These are phyloP conservation scores for Agrotis segetum DNA, from an alignment of 2,888 invertebrate species.

Conservation along the genomic window DNA sequence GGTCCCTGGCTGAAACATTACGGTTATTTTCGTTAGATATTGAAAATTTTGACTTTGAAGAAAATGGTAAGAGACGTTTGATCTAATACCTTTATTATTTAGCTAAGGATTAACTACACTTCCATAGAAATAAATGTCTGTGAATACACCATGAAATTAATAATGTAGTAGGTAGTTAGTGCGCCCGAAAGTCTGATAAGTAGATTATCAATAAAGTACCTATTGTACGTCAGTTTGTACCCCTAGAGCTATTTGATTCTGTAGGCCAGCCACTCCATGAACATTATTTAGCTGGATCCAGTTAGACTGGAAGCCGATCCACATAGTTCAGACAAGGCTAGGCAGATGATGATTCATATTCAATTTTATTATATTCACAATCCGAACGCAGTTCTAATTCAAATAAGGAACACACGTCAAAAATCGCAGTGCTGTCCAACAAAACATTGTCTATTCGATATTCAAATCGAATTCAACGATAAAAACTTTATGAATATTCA, in stretches of 20 bases:
- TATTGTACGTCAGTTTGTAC: too few relatives aligned
- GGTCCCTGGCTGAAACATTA: background rate
- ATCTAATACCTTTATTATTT: background rate
- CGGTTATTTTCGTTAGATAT: background rate
- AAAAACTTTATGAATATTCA: conserved; percentile 71
- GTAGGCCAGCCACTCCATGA: too few relatives aligned
- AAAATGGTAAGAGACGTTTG: background rate
- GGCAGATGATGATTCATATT: too few relatives aligned
- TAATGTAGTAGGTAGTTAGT: too few relatives aligned
- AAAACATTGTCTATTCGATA: conserved; percentile 52
- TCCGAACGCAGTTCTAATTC: conserved; percentile 14
- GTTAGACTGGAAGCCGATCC: too few relatives aligned
- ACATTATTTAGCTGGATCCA: too few relatives aligned
- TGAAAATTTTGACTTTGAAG: background rate
- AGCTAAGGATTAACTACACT: background rate
- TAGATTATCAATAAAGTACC: too few relatives aligned
- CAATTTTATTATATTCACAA: background rate
- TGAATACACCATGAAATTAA: background rate
- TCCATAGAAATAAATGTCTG: background rate
- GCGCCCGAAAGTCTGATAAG: too few relatives aligned
- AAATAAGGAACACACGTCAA: conserved; percentile 30
- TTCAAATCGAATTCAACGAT: conserved; percentile 51
- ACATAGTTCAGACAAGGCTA: too few relatives aligned
- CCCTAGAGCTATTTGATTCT: too few relatives aligned
- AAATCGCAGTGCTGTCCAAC: conserved; percentile 11